Base-by-base conservation (phyloP, 2,797 vertebrate genomes). In the Varecia variegata region DNA sequence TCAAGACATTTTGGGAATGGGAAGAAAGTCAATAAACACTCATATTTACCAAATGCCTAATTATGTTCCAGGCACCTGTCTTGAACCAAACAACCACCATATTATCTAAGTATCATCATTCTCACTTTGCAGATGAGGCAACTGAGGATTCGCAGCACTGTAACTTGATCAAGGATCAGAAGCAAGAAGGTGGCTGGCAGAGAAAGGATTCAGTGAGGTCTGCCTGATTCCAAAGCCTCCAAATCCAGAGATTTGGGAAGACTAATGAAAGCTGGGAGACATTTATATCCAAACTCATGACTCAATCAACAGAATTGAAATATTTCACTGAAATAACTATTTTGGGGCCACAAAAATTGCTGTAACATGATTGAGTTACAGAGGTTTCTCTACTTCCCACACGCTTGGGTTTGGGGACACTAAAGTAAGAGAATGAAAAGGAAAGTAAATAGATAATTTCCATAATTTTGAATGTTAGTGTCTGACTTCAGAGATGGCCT, bases 301-400 rank as follows among this genome's bases (percentile, higher is more conserved):
- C 43, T 96, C 73, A 92, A 62, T 74, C 90, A 68, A 93, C n/a
- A 94, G 65, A 54, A 94, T 4, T 87, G 87, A 95, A 96, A 89
- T 82, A 96, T 83, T 97, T 95, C 77, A 93, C 62, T 54, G 23
- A 47, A 84, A 38, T 71, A 88, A 88, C 74, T 93, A 50, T 94
- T 88, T 58, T 52, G 38, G 86, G 32, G 25, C 13, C 84, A 87
- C 74, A 94, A 76, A 89, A 96, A 94, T 45, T 88, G n/a, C 50
- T 82, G 56, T 7, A 40, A 45, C 73, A 68, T 84, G 74, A 43
- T 1, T 95, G 91, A 85, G 56, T 91, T 56, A 88, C 10, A 74
- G 60, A 73, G 60, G 73, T 70, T 68, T 90, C 56, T 68, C 73
- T 79, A 47, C 68, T 85, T 71, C 65, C 67, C 85, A 92, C 58